Base-by-base conservation (phyloP, 1,140 invertebrate species). In the Laodelphax striatellus region DNA sequence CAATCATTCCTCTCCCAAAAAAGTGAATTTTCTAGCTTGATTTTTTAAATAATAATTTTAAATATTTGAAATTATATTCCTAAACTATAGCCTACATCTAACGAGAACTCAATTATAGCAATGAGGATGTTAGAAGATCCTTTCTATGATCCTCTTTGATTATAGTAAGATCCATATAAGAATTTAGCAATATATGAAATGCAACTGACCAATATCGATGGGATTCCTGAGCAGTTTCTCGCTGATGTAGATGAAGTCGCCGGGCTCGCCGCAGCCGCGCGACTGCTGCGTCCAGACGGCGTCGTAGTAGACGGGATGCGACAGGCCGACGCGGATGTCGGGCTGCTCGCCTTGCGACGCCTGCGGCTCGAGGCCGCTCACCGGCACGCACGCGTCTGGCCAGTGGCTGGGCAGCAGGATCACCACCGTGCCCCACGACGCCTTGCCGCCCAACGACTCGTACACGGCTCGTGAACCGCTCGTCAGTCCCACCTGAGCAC, bases 221-320 rank as follows among this genome's bases (percentile, higher is more conserved):
- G 70, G 43, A 44, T 71, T 50, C 28, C 64, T 50, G 64, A 71
- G 62, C 65, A 66, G 19, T 38, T 66, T 63, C 59, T 76, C 76
- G 54, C 75, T 75, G 5, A 82, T 52, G 64, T 76, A 79, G 14
- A 84, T 79, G 63, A 80, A 79, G 68, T 82, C 79, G 2, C 82
- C 82, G 4, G 71, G 70, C 61, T 76, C 69, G 5, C 80, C 80
- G 62, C 82, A 84, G 0, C 79, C 77, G 9, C 73, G 63, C 9
- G 78, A 76, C 69, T 83, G 82, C 64, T 82, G 78, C 1, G 81
- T 82, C 75, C 77, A 84, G 5, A 75, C 70, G 2, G 66, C 62
- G 56, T 77, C 71, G 5, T 78, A 77, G 63, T 77, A 75, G 5
- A 77, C 70, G 0, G 77, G 77, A 64, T 79, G 79, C 8, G 74